phyloP scores from a whole-genome alignment of 53 echinoderm and acorn worm genomes.

The Antedon mediterranea region DNA sequence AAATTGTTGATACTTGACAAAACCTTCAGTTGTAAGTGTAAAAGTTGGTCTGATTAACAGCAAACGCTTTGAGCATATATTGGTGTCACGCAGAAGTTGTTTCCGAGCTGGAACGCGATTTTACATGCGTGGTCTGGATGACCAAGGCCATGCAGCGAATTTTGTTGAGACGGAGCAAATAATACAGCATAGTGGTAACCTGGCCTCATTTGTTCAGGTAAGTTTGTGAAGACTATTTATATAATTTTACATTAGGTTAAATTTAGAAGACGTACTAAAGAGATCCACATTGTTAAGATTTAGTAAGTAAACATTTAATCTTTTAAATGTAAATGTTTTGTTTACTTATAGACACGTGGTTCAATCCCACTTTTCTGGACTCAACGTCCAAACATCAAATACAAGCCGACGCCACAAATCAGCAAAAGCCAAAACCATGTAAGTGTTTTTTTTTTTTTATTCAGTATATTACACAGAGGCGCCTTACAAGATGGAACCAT shows the following conservation, averaged over 20 bases:
- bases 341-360: slow-evolving; percentile 60
- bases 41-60: slow-evolving; percentile 54
- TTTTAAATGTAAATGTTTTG: no score
- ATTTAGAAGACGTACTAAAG: no score
- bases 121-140: slow-evolving; percentile 86
- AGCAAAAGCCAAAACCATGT: slow-evolving; percentile 79
- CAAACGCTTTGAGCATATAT: slow-evolving; percentile 83
- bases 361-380: slow-evolving; percentile 98
- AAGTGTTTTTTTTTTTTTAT: no score
- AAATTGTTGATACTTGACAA: neutral
- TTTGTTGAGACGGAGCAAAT: slow-evolving; percentile 97
- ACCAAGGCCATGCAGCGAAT: slow-evolving; percentile 85
- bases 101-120: slow-evolving; percentile 86
- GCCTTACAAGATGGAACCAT: no score
- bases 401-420: slow-evolving; percentile 73
- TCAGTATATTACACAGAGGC: no score
- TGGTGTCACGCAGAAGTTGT: slow-evolving; percentile 86
- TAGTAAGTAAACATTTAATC: no score
- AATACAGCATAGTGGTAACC: slow-evolving; percentile 85
- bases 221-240: no score
- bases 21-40: slow-evolving; percentile 43
- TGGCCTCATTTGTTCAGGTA: slow-evolving; percentile 86
- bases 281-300: no score
- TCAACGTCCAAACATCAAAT: slow-evolving; percentile 92
- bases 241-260: neutral